Conservation (phyloP, 1,140 invertebrate genomes). For the Latrodectus geometricus region DNA sequence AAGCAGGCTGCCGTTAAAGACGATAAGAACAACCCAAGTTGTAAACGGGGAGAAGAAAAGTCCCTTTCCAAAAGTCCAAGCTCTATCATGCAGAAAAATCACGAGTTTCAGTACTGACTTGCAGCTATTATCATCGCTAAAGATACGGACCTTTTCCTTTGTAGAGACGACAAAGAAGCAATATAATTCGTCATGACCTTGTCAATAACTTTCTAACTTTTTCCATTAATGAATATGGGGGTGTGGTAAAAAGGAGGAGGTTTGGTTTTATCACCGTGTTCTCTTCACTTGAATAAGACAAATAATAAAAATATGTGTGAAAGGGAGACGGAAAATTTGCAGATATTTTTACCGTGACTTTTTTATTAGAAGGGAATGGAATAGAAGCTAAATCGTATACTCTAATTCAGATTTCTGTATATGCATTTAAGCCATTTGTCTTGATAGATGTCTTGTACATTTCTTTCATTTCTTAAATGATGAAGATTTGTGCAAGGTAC, state of each 20-base stretch:
- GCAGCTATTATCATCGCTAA: slow-evolving; percentile 44
- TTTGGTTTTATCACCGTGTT: slow-evolving; percentile 41
- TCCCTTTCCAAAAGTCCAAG: slow-evolving; percentile 19
- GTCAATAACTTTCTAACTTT: slow-evolving; percentile 63
- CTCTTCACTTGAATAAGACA: too few species aligned
- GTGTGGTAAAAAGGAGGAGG: slow-evolving; percentile 15
- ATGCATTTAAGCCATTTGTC: too few species aligned
- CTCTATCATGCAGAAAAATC: slow-evolving; percentile 57
- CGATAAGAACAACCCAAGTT: slow-evolving; percentile 21
- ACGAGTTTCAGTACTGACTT: slow-evolving; percentile 10
- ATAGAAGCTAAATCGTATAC: too few species aligned
- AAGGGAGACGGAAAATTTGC: too few species aligned
- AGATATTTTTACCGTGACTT: too few species aligned
- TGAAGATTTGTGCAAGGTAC: too few species aligned
- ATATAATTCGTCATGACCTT: slow-evolving; percentile 61
- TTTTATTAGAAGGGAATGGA: too few species aligned
- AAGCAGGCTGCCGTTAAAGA: slow-evolving; percentile 55
- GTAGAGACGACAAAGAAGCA: slow-evolving; percentile 51
- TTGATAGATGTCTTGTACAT: too few species aligned
- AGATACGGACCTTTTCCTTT: slow-evolving; percentile 4
- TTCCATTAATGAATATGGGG: slow-evolving; percentile 57
- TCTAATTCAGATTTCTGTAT: too few species aligned
- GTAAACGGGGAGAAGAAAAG: too few species aligned
- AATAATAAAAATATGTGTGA: too few species aligned
- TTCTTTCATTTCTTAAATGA: too few species aligned